phyloP scores from a whole-genome alignment of 2,797 vertebrate genomes.

The Acomys russatus region DNA sequence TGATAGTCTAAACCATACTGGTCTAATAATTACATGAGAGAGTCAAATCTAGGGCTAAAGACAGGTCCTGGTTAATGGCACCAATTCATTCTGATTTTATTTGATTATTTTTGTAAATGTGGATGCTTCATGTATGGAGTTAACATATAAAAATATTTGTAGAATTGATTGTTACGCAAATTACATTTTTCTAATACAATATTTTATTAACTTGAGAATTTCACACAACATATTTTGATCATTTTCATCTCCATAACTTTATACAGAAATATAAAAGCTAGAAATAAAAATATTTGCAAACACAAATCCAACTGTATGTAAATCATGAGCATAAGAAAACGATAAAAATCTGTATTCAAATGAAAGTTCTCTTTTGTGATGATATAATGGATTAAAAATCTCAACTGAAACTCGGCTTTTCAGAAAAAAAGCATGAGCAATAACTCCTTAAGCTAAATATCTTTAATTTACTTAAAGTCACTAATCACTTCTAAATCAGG shows the following conservation, averaged over 20 bases:
- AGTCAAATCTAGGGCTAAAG: background rate
- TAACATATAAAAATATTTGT: background rate
- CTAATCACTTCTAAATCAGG: slow-evolving; percentile 40
- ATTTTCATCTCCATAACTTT: slow-evolving; percentile 4
- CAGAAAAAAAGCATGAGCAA: background rate
- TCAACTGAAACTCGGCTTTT: background rate
- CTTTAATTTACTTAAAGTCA: slow-evolving; percentile 43
- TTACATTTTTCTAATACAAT: background rate
- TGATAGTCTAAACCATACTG: background rate
- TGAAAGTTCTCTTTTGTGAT: background rate
- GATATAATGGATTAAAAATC: background rate
- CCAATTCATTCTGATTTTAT: background rate
- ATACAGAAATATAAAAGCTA: background rate
- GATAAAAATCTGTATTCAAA: background rate
- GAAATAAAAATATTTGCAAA: slow-evolving; percentile 56
- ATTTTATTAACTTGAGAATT: background rate
- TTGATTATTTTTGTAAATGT: background rate
- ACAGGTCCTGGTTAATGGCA: background rate
- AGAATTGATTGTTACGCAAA: background rate
- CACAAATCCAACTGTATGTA: background rate
- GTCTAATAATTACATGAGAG: background rate
- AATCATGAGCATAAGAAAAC: background rate
- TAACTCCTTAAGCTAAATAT: background rate
- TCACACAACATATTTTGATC: background rate
- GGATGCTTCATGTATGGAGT: background rate